Percentiles rank a stretch among this genome's conserved stretches.
These are phyloP conservation scores for Morus bassanus DNA, from an alignment of 2,797 vertebrate genomes.

Conservation along the genomic window DNA sequence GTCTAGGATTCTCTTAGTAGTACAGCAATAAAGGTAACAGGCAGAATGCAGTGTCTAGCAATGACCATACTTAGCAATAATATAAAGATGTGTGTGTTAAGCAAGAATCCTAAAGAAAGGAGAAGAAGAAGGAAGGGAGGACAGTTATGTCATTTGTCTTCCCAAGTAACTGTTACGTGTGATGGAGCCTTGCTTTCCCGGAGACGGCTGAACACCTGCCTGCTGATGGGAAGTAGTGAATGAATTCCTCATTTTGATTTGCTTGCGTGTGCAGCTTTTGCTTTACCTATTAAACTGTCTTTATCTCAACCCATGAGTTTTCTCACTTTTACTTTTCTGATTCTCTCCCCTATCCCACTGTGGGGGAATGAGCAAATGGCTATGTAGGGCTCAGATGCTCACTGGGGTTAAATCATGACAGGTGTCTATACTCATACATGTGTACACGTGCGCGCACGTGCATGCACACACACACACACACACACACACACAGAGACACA, in stretches of 20 bases:
- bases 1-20: neutral
- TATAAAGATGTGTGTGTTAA: neutral
- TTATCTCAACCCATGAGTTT: neutral
- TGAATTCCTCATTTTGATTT: neutral
- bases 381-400: neutral
- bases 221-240: rapidly evolving
- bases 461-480: too few species aligned
- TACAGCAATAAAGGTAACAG: neutral
- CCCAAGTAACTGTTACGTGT: rapidly evolving
- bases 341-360: neutral
- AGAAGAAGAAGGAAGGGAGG: neutral
- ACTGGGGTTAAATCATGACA: neutral
- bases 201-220: neutral
- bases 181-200: neutral
- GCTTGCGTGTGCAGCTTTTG: rapidly evolving
- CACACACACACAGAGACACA: too few species aligned
- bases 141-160: neutral
- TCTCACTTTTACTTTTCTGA: neutral
- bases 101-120: neutral
- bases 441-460: too few species aligned
- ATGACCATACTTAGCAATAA: neutral
- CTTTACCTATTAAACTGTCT: neutral
- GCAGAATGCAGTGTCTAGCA: neutral
- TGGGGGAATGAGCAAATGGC: neutral
- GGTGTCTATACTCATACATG: neutral